A percentile compares a stretch with the other conserved stretches of the same genome.
Evolutionary conservation across 2,797 vertebrate genomes (phyloP).

Genomic region (Loriculus beryllinus): DNA sequence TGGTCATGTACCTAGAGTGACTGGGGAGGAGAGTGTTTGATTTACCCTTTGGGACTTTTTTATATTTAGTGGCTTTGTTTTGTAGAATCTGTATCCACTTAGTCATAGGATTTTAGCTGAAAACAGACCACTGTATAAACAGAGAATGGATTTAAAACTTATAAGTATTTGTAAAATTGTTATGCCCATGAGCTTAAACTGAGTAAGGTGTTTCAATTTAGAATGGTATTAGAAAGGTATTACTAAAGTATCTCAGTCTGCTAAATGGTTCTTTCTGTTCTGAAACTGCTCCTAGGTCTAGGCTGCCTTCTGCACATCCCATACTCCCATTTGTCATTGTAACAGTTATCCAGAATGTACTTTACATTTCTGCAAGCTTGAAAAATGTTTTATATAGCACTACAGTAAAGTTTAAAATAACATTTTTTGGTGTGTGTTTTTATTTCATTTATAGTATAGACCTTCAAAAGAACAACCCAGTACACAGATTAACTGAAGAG

Average conservation of each 20-base stretch:
- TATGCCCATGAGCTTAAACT: neutral
- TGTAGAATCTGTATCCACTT: neutral
- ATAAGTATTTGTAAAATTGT: neutral
- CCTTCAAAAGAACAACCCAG: conserved; percentile 93
- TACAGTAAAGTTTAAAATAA: neutral
- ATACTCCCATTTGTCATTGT: neutral
- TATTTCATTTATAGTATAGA: conserved; percentile 81
- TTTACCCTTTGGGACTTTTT: neutral
- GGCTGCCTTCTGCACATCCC: neutral
- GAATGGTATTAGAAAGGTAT: neutral
- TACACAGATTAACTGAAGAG: conserved; percentile 92
- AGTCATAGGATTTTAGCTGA: neutral
- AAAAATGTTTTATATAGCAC: neutral
- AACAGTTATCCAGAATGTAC: neutral
- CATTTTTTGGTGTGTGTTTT: neutral
- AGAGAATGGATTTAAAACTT: neutral
- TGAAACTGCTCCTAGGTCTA: neutral
- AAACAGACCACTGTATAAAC: neutral
- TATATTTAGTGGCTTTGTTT: neutral
- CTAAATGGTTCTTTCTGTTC: neutral
- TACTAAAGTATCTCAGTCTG: neutral
- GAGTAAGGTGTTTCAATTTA: neutral
- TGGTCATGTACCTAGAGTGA: neutral
- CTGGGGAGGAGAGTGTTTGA: neutral
- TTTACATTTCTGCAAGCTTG: neutral